These are phyloP conservation scores for Smittia aterrima DNA, from an alignment of 2,888 invertebrate species.

Conservation along the genomic window DNA sequence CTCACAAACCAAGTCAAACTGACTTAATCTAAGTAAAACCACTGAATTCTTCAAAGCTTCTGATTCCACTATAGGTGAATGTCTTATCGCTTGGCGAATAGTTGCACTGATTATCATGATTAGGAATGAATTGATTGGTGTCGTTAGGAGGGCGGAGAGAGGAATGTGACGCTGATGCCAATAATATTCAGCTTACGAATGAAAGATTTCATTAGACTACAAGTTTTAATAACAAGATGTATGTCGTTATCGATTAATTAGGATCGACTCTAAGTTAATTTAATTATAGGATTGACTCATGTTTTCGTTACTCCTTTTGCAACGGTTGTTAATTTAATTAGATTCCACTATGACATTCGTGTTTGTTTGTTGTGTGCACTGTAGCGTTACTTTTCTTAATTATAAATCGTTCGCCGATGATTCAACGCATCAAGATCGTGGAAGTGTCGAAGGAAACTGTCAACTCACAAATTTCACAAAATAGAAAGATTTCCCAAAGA, in stretches of 20 bases:
- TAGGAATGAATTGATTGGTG: background rate
- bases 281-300: background rate
- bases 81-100: background rate
- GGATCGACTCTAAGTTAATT: background rate
- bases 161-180: background rate
- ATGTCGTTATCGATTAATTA: background rate
- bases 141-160: background rate
- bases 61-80: no score
- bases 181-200: background rate
- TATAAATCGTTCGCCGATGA: no score
- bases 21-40: no score
- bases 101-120: background rate
- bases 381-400: no score
- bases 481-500: no score
- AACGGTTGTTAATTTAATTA: background rate
- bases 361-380: no score
- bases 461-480: background rate
- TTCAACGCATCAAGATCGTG: background rate
- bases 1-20: no score
- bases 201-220: background rate
- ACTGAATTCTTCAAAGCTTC: no score
- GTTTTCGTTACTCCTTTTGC: background rate
- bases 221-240: no score
- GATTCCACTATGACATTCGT: background rate
- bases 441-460: no score